Evolutionary conservation across 2,797 vertebrate genomes (phyloP), one percentile per base, ranked within the genome.

Genomic region (Alectoris magna): DNA sequence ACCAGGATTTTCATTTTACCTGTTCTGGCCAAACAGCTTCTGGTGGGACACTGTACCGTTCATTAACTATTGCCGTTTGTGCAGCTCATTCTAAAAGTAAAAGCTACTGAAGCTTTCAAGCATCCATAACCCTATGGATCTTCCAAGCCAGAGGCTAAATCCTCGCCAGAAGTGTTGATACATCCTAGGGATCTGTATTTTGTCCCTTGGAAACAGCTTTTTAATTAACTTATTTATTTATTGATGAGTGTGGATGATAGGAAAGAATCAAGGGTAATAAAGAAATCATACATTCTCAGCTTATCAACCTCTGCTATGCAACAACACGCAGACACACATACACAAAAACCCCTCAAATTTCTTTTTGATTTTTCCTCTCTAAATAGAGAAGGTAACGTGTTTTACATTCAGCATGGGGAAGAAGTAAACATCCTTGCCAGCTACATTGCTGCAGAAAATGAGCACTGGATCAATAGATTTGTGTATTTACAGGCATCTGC

Each of bases 161-260:
- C 75, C 62, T 92, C 67, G 67, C 44, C 43, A 63, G 62, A 88
- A 51, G 46, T 75, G 91, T 80, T 78, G 82, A 83, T 69, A 80
- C 1, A 6, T 74, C 66, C 87, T 71, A 75, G 80, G 66, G 72
- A 75, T 78, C 51, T 72, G 46, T 66, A 80, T 26, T 90, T 76
- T 68, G 39, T 53, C 68, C 78, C 91, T 93, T 41, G 77, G 81
- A 94, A 95, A 69, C 51, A 83, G 69, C 67, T 85, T 94, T 92
- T 92, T 91, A 94, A 92, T 96, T 93, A 93, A 75, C 76, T 91
- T 90, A 67, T 86, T 95, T 95, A 91, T 83, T 95, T 93, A 93
- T 92, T 93, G 88, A 93, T 94, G 91, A 93, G 64, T n/a, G 27
- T 14, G 70, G 73, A 87, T 43, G 85, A 90, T n/a, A 86, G 70